Conservation (phyloP, 35 echinoderm and acorn worm genomes). For the Amphiura filiformis region DNA sequence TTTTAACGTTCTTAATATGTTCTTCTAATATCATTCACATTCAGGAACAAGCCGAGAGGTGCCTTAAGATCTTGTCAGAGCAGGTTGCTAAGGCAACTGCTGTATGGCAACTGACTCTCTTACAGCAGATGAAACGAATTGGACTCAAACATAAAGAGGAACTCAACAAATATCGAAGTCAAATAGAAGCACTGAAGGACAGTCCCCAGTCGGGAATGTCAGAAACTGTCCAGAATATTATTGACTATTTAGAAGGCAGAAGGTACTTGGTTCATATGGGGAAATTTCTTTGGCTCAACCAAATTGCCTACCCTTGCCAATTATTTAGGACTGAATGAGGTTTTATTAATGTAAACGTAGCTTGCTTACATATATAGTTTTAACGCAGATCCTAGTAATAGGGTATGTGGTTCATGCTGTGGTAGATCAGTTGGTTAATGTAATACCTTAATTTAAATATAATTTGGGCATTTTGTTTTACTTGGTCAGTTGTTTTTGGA, state of each 20-base stretch:
- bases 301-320: neutral
- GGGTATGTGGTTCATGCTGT: too few relatives aligned
- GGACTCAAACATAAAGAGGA: constrained; percentile 59
- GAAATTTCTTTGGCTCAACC: neutral
- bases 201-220: constrained; percentile 50
- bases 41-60: constrained; percentile 66
- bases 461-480: too few relatives aligned
- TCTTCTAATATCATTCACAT: too few relatives aligned
- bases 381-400: too few relatives aligned
- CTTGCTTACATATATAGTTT: too few relatives aligned
- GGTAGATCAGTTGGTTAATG: too few relatives aligned
- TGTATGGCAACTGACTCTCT: constrained; percentile 55
- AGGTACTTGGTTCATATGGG: constrained; percentile 8
- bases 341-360: neutral
- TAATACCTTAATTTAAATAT: too few relatives aligned
- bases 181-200: constrained; percentile 67
- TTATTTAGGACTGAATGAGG: neutral
- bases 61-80: constrained; percentile 55
- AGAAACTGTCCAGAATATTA: constrained; percentile 64
- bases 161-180: constrained; percentile 53
- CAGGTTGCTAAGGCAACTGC: constrained; percentile 58
- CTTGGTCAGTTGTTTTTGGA: too few relatives aligned
- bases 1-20: too few relatives aligned
- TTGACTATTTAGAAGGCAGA: constrained; percentile 78
- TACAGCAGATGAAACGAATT: constrained; percentile 88